Evolutionary conservation across 2,888 invertebrate genomes (phyloP), one percentile per base, ranked within the genome.

Genomic region (Glyphotaelius pellucidus): DNA sequence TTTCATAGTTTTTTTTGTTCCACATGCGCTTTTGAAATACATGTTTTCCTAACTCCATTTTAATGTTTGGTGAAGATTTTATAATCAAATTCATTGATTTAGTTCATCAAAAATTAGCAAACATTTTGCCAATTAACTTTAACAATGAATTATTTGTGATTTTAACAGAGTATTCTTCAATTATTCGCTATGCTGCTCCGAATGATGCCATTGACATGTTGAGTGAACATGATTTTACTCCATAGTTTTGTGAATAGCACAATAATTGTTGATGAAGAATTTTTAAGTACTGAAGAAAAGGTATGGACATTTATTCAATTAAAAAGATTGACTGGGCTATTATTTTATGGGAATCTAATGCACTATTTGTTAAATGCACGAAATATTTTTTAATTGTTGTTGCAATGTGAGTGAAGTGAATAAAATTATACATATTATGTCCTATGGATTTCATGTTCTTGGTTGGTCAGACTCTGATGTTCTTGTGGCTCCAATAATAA

Each of bases 161-260:
- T 94, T 95, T 95, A 95, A 93, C 95, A 95, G 95, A 95, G 90
- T 95, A 95, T 93, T 94, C 95, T 1, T 95, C 95, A 19, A 95
- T 96, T 94, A 96, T 97, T 93, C 95, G 96, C 94, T 97, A 97
- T 95, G 97, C 97, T 94, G 97, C 97, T 94, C 97, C 97, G 80
- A 96, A 96, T 93, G 97, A 97, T 94, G 97, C 97, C 94, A 96
- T 97, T 94, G 96, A 97, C 94, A 97, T 97, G 96, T 95, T 97
- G 93, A 96, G 96, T 94, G 96, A 95, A 94, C 95, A 95, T 94
- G 95, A 95, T 93, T 95, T 94, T 94, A 94, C 25, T 87, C 31
- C 87, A 32, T 87, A 87, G 31, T 52, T 87, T 52, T 35, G 30
- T 87, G 31, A 47, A 67, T 52, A 86, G 42, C 35, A n/a, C 30